phyloP scores from a whole-genome alignment of 2,113 vertebrate species.

The Manacus vitellinus region DNA sequence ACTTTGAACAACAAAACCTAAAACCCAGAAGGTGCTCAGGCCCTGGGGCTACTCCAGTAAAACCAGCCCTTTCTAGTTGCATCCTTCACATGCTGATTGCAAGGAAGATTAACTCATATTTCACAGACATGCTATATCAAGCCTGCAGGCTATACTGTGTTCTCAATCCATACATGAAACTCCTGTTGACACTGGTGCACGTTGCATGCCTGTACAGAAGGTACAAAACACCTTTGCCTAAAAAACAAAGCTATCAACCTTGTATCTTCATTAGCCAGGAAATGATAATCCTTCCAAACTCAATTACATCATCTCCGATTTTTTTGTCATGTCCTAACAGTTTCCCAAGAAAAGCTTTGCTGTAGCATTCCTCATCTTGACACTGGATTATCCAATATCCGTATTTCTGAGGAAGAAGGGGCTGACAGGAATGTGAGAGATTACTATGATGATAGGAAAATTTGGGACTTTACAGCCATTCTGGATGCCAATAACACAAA shows the following conservation, averaged over 20 bases:
- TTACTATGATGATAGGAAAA: neutral
- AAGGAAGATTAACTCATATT: neutral
- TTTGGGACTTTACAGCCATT: neutral
- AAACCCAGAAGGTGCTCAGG: neutral
- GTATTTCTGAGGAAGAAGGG: neutral
- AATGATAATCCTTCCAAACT: neutral
- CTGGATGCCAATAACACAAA: neutral
- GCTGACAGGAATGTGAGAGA: neutral
- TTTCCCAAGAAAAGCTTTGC: neutral
- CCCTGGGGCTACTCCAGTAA: neutral
- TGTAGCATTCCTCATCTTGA: neutral
- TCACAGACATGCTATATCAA: neutral
- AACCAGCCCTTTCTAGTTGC: neutral
- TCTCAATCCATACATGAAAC: conserved; percentile 40
- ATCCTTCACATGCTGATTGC: neutral
- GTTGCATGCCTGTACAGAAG: neutral
- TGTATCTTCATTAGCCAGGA: neutral
- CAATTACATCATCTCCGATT: too few species aligned
- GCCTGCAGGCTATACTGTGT: neutral
- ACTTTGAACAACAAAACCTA: neutral
- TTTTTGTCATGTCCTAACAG: neutral
- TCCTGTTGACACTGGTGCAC: neutral
- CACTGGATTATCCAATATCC: neutral
- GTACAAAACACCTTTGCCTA: neutral
- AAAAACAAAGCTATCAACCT: neutral